These are phyloP conservation scores for Nomada goodeniana DNA, from an alignment of 2,888 invertebrate species.

Conservation along the genomic window DNA sequence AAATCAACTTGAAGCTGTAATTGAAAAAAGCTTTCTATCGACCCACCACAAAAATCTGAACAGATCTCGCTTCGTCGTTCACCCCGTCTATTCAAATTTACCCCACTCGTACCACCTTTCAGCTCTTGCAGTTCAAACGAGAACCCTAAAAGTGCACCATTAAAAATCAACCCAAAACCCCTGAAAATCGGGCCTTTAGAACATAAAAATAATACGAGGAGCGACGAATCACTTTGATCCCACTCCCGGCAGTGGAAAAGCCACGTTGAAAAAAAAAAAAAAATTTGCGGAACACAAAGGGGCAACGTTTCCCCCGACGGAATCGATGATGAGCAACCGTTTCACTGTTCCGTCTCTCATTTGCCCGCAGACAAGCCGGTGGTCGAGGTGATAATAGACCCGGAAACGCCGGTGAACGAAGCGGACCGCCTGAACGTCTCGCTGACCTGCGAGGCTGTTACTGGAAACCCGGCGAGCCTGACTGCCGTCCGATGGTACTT, in stretches of 20 bases:
- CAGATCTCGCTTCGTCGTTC: too few species aligned
- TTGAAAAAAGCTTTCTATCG: too few species aligned
- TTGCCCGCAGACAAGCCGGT: conserved; percentile 89
- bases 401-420: conserved; percentile 91
- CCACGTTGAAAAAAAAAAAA: background rate
- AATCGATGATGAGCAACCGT: conserved; percentile 5
- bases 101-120: too few species aligned
- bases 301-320: background rate
- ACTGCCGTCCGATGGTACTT: conserved; percentile 94
- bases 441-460: conserved; percentile 91
- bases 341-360: conserved; percentile 3
- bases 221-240: too few species aligned
- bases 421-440: conserved; percentile 92
- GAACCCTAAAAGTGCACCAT: too few species aligned
- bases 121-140: too few species aligned
- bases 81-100: too few species aligned
- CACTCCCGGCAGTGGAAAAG: background rate
- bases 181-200: too few species aligned
- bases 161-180: too few species aligned
- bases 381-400: conserved; percentile 91
- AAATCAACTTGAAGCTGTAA: too few species aligned
- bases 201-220: too few species aligned
- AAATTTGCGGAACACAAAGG: background rate
- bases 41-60: too few species aligned
- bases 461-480: conserved; percentile 91